Evolutionary conservation across 2,113 vertebrate species (phyloP).

Genomic region (Nothobranchius furzeri): DNA sequence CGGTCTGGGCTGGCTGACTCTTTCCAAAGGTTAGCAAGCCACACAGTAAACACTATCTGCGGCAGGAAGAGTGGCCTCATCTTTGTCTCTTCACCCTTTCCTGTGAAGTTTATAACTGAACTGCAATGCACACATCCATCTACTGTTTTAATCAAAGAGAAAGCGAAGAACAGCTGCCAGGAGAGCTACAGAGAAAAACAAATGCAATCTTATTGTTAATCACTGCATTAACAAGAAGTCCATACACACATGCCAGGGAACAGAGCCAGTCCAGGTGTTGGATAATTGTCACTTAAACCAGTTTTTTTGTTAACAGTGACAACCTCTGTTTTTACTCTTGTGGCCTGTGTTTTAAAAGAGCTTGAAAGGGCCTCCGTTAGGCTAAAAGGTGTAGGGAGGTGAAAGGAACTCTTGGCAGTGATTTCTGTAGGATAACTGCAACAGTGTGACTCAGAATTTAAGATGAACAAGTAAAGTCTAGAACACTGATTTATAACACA

Average conservation of each 20-base stretch:
- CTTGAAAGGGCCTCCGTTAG: constrained; percentile 45
- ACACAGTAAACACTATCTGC: constrained; percentile 19
- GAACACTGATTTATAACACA: not conserved
- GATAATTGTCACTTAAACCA: constrained; percentile 65
- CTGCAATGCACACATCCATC: constrained; percentile 46
- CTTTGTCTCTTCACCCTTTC: constrained; percentile 20
- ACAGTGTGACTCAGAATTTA: constrained; percentile 17
- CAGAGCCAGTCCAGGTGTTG: constrained; percentile 65
- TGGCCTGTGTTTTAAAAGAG: constrained; percentile 52
- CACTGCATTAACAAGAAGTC: constrained; percentile 67
- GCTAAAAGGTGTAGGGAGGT: constrained; percentile 30
- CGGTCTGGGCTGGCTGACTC: constrained; percentile 10
- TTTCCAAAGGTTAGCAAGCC: constrained; percentile 22
- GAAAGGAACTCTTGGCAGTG: constrained; percentile 41
- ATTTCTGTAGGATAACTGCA: constrained; percentile 21
- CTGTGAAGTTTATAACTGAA: constrained; percentile 55
- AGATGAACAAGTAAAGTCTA: constrained; percentile 1
- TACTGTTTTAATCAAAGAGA: constrained; percentile 68
- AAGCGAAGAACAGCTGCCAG: constrained; percentile 59
- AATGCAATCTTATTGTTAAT: constrained; percentile 69
- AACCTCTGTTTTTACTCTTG: constrained; percentile 55
- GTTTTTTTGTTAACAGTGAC: constrained; percentile 49
- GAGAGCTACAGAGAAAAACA: constrained; percentile 61
- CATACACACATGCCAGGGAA: constrained; percentile 51
- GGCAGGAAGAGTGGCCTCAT: constrained; percentile 28